Base-by-base conservation (phyloP, 2,113 vertebrate species). In the Butorides virescens region DNA sequence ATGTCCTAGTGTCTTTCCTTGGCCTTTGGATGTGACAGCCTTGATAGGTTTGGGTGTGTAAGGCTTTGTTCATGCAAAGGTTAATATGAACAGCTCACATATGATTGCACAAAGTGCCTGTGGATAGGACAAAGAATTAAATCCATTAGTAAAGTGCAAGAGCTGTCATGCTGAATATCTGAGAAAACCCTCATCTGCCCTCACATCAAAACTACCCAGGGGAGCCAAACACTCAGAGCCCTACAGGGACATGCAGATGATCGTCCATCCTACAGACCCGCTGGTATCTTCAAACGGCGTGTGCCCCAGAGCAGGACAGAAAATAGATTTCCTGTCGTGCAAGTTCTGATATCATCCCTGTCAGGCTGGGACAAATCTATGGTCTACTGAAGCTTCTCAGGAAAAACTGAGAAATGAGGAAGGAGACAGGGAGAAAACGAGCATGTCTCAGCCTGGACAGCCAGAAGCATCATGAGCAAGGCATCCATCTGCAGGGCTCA, bases 121-220 rank as follows among this genome's bases (percentile, higher is more conserved):
- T 70, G 94, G 89, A 83, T 47, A 63, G 71, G 26, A 66, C 66
- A 81, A 77, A 94, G 92, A 93, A 73, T 61, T 42, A 72, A 94
- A 96, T 86, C 83, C 91, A 90, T 95, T 91, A 93, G 92, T 11
- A n/a, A 93, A 97, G 77, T 84, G 80, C 87, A 85, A 50, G 55
- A 92, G 91, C 73, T 94, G 50, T 77, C 83, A 78, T 23, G 32
- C 21, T 89, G 76, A 85, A 88, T 87, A 76, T 71, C 47, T 70
- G 76, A 83, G 59, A 10, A 32, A 79, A 36, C 49, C 68, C 44
- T 68, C 42, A 13, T 78, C 74, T 63, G 63, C 78, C 76, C 52
- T 76, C 86, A 50, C 30, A 23, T 47, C 67, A 66, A 34, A 74
- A 91, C 1, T 39, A 34, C 29, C 55, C 36, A 0, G 25, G 36